Percentiles rank a stretch among this genome's conserved stretches.
Evolutionary conservation across 2,797 vertebrate genomes (phyloP).

Genomic region (Anguilla marmorata): DNA sequence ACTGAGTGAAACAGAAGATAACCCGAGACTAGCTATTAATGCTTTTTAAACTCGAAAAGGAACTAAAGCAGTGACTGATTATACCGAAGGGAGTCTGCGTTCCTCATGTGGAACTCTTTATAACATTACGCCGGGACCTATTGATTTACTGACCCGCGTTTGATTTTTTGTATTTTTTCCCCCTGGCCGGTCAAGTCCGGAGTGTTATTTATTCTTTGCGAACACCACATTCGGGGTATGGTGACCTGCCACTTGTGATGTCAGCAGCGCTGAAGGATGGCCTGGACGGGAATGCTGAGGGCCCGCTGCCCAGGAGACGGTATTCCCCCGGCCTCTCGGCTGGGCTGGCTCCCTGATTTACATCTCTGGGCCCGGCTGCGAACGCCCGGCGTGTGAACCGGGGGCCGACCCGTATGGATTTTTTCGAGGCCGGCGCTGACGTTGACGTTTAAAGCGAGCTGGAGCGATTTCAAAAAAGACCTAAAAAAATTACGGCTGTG

Average conservation of each 20-base stretch:
- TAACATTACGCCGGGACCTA: background rate
- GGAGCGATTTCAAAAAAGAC: no score
- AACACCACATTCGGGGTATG: conserved; percentile 32
- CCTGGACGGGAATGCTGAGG: background rate
- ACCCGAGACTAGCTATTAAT: background rate
- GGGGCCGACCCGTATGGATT: no score
- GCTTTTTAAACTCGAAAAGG: background rate
- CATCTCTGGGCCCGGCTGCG: conserved; percentile 27
- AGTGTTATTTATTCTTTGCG: conserved; percentile 16
- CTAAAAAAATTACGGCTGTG: no score
- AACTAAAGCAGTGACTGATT: background rate
- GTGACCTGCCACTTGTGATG: conserved; percentile 29
- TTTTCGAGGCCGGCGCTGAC: no score
- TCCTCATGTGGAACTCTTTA: background rate
- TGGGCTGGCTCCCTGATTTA: conserved; percentile 39
- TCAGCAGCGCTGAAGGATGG: conserved; percentile 31
- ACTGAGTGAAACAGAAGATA: background rate
- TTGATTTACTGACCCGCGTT: background rate
- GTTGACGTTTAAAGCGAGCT: no score
- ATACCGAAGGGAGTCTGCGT: background rate
- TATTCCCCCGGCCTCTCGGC: conserved; percentile 42
- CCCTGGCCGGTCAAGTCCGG: background rate
- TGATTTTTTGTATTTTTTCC: background rate
- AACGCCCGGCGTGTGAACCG: no score
- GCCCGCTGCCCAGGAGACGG: conserved; percentile 29